phyloP scores from a whole-genome alignment of 1,140 invertebrate species.

The Gryon sp. region DNA sequence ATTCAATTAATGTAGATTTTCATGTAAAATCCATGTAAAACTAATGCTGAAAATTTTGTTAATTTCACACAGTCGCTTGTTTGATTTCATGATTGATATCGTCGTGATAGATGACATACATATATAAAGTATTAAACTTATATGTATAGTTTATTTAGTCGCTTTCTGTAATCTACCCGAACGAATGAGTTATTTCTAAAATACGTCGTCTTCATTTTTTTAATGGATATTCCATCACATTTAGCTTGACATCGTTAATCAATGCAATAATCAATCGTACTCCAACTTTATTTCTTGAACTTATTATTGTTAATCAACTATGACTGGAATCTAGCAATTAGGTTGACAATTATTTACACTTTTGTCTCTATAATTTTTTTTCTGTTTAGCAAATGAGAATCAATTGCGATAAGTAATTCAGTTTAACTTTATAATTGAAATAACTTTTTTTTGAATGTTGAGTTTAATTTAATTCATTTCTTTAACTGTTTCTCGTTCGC shows the following conservation, averaged over 20 bases:
- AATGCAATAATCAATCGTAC: constrained; percentile 41
- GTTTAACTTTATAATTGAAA: too few species aligned
- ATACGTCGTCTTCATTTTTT: constrained; percentile 3
- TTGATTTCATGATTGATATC: constrained; percentile 12
- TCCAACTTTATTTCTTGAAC: constrained; percentile 7
- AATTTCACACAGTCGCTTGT: too few species aligned
- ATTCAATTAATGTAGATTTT: too few species aligned
- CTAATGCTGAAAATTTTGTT: too few species aligned
- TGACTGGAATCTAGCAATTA: too few species aligned
- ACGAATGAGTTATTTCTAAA: constrained; percentile 13
- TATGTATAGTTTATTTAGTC: constrained; percentile 26
- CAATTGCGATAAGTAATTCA: too few species aligned
- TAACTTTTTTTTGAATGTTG: too few species aligned
- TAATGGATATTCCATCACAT: constrained; percentile 25
- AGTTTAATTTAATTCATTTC: too few species aligned
- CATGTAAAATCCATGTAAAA: too few species aligned
- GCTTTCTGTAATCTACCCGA: constrained; percentile 32
- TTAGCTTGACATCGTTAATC: constrained; percentile 16
- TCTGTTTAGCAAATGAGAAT: too few species aligned
- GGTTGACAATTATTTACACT: constrained; percentile 53
- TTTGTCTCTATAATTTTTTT: constrained; percentile 4
- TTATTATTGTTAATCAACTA: constrained; percentile 14
- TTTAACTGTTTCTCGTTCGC: too few species aligned
- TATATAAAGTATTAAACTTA: constrained; percentile 48
- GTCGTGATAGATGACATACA: too few species aligned